phyloP scores from a whole-genome alignment of 2,888 invertebrate genomes.

The Oscheius sp. region DNA sequence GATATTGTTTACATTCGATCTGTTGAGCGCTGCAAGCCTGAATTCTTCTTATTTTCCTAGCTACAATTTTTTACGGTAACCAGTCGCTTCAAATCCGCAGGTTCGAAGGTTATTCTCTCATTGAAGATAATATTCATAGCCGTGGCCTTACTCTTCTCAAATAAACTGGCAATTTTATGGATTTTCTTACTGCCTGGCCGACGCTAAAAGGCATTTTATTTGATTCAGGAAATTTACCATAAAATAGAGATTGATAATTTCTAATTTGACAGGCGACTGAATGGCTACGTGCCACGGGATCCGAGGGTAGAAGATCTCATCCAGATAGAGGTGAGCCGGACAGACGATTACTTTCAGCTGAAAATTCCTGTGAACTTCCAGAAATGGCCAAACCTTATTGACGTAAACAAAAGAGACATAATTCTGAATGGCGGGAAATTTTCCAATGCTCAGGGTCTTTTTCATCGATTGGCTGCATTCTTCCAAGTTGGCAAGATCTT shows the following conservation, averaged over 20 bases:
- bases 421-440: neutral
- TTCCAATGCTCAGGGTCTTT: neutral
- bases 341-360: too few species aligned
- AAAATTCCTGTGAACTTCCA: neutral
- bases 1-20: neutral
- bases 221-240: neutral
- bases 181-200: neutral
- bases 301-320: neutral
- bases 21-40: neutral
- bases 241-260: neutral
- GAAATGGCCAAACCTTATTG: neutral
- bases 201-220: neutral
- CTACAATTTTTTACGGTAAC: too few species aligned
- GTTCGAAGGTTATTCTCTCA: slow-evolving; percentile 5
- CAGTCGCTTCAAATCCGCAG: neutral
- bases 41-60: neutral
- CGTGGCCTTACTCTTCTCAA: neutral
- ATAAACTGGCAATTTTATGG: neutral
- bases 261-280: neutral
- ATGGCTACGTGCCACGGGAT: slow-evolving; percentile 9
- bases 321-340: too few species aligned
- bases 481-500: neutral
- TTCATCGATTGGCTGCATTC: neutral
- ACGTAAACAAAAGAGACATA: neutral
- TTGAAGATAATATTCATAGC: neutral